Base-by-base conservation (phyloP, 2,113 vertebrate genomes). In the Condylura cristata region DNA sequence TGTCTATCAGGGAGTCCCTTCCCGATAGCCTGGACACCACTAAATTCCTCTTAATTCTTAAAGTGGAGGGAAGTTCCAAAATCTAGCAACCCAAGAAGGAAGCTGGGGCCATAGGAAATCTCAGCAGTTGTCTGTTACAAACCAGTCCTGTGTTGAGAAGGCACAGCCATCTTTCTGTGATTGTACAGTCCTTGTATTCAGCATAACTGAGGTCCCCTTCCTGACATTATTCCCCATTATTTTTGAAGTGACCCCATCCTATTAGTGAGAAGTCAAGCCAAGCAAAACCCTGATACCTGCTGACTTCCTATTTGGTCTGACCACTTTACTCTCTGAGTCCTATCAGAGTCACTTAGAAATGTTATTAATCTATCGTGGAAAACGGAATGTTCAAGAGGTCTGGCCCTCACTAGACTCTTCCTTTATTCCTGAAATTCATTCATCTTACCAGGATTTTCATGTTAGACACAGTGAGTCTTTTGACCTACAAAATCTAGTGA, bases 261-360 rank as follows among this genome's bases (percentile, higher is more conserved):
- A 90, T 92, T 87, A 93, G 65, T 87, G 76, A 95, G 63, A 90
- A 91, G 51, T 87, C 70, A 60, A 39, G 74, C 71, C 84, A 94
- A 44, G 80, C 39, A 89, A 80, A 89, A 78, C 37, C 60, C 58
- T n/a, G 26, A n/a, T 32, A 37, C 81, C 51, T 80, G 51, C 90
- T 95, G 70, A 14, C 46, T 90, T 95, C 74, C 74, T 71, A 51
- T 84, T 83, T 79, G 48, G 41, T 72, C 13, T 84, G 39, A 8
- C 5, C 26, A n/a, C 34, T n/a, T 53, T 61, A 83, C 7, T 79
- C 41, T 91, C 74, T 37, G 48, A 89, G 65, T 16, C 56, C 20
- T 26, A 39, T 80, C 51, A 75, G 5, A 65, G 44, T 13, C 51
- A 86, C 44, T n/a, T 66, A 83, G 82, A 90, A 80, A 37, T 30